A percentile compares a stretch with the other conserved stretches of the same genome.
Conservation (phyloP, 2,888 invertebrate species). For the Parelbella ahira region DNA sequence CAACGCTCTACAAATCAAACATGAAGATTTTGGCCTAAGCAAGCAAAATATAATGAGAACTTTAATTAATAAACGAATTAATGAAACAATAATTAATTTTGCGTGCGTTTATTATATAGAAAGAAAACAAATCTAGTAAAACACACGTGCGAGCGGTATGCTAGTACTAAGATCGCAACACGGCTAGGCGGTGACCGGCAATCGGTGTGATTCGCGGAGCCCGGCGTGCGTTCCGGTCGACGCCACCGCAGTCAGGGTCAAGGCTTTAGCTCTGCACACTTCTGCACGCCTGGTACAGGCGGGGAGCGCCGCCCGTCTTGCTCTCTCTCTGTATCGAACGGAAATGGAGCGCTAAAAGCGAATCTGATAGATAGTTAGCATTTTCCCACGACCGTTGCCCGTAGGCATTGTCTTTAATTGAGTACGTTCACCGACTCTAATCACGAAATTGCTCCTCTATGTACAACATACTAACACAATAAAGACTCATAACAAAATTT, state of each 20-base stretch:
- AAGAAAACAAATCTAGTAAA: conserved; percentile 61
- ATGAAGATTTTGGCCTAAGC: too few relatives aligned
- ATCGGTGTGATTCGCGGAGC: conserved; percentile 69
- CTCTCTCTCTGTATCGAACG: conserved; percentile 48
- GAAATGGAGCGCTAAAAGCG: conserved; percentile 66
- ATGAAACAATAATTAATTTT: too few relatives aligned
- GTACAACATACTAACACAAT: not conserved
- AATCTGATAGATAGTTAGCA: conserved; percentile 50
- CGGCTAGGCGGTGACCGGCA: conserved; percentile 55
- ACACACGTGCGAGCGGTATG: conserved; percentile 65
- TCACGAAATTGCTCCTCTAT: conserved; percentile 33
- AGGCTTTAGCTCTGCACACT: conserved; percentile 71
- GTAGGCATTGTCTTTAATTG: conserved; percentile 34
- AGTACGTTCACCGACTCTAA: conserved; percentile 43
- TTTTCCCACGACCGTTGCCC: conserved; percentile 40
- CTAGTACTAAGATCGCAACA: conserved; percentile 61
- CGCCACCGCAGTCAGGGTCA: conserved; percentile 79
- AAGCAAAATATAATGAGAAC: too few relatives aligned
- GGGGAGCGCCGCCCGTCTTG: conserved; percentile 41
- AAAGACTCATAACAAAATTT: too few relatives aligned
- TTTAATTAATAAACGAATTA: too few relatives aligned
- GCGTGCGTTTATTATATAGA: too few relatives aligned
- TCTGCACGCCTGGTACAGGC: conserved; percentile 65
- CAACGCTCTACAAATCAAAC: not conserved
- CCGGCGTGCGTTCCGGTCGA: conserved; percentile 78